Conservation (phyloP, 2,113 vertebrate species). For the Tringa solitaria region DNA sequence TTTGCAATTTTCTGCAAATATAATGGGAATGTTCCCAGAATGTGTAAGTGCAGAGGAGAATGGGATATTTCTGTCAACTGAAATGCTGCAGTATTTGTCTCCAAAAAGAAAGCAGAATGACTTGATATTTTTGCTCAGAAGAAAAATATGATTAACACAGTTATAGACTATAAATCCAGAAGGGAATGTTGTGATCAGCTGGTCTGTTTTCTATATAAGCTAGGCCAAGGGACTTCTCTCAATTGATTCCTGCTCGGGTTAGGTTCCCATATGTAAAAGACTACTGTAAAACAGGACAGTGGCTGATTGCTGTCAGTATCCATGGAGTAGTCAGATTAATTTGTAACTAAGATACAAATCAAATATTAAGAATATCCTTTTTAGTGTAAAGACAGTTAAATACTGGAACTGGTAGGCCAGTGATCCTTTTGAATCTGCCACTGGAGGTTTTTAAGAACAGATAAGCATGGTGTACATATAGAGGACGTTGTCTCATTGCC, state of each 20-base stretch:
- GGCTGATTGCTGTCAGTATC: not conserved
- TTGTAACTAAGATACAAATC: constrained; percentile 14
- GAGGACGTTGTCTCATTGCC: not conserved
- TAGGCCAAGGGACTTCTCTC: not conserved
- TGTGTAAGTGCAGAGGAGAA: not conserved
- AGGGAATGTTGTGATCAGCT: not conserved
- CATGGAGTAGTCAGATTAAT: not conserved
- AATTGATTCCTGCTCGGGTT: not conserved
- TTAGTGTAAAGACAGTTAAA: not conserved
- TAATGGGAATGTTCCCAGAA: constrained; percentile 56
- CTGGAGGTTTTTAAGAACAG: not conserved
- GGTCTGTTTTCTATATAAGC: not conserved
- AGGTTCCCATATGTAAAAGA: not conserved
- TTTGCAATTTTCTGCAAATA: constrained; percentile 63
- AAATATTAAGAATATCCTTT: constrained; percentile 32
- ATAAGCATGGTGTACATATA: not conserved
- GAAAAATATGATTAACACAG: not conserved
- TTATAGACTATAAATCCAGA: not conserved
- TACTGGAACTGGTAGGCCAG: not conserved
- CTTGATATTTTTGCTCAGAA: constrained; percentile 5
- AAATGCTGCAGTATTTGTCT: not conserved
- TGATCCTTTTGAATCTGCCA: constrained; percentile 2
- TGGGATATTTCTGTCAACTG: constrained; percentile 41
- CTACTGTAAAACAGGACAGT: not conserved
- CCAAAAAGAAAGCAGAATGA: not conserved